Evolutionary conservation across 2,797 vertebrate genomes (phyloP).

Genomic region (Acridotheres tristis): DNA sequence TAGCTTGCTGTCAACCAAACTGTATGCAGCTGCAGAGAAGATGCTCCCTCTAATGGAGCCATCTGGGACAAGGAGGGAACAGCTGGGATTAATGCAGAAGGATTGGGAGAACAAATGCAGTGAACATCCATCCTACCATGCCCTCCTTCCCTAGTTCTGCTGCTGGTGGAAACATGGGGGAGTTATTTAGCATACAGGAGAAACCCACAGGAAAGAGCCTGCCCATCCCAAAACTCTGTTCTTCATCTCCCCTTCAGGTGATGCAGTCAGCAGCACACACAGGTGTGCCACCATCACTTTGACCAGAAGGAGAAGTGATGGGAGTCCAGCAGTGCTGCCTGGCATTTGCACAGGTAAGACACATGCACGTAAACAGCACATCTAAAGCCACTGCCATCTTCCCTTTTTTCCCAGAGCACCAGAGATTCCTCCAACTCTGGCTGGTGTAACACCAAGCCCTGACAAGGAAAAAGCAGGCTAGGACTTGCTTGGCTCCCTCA

Average conservation of each 20-base stretch:
- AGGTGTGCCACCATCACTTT: background rate
- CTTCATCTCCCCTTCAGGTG: background rate
- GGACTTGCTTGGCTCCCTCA: background rate
- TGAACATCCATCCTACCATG: background rate
- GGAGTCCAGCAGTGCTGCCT: background rate
- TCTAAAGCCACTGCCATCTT: background rate
- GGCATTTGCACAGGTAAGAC: background rate
- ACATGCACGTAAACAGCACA: fast-evolving
- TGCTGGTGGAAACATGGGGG: background rate
- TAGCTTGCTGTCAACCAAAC: background rate
- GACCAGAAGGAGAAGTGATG: background rate
- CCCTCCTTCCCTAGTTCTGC: background rate
- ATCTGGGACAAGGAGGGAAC: background rate
- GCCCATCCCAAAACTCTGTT: background rate
- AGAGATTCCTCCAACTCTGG: background rate
- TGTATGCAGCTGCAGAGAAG: background rate
- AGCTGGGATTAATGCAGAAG: background rate
- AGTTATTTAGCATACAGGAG: background rate
- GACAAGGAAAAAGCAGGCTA: background rate
- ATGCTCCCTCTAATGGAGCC: background rate
- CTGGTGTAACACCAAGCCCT: background rate
- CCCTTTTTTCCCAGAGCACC: background rate
- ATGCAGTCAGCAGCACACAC: background rate
- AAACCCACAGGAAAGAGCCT: background rate
- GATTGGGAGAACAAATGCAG: background rate